These are phyloP conservation scores for Mustelus asterias DNA, from an alignment of 2,113 vertebrate genomes.

Conservation along the genomic window DNA sequence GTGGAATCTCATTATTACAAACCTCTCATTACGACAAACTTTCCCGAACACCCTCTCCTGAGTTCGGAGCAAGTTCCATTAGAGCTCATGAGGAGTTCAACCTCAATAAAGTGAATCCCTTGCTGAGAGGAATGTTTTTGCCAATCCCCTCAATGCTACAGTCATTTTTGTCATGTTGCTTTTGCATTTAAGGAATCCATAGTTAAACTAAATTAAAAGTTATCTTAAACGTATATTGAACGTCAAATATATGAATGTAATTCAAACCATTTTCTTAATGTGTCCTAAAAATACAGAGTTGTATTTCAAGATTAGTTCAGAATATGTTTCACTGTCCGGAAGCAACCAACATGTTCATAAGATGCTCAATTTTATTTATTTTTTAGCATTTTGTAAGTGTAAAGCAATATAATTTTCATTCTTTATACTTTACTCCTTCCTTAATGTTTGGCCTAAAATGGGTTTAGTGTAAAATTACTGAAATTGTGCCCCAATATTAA, in stretches of 20 bases:
- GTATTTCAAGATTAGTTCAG: not conserved
- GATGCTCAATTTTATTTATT: not conserved
- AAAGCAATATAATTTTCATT: not conserved
- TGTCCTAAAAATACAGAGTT: not conserved
- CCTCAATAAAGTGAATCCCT: not conserved
- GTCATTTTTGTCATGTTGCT: not conserved
- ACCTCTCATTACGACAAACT: not conserved
- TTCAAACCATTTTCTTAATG: not conserved
- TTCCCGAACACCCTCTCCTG: not conserved
- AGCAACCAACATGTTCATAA: not conserved
- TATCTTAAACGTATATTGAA: not conserved
- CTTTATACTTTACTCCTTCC: not conserved
- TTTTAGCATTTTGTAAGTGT: not conserved
- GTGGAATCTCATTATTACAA: constrained; percentile 29
- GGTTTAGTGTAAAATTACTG: not conserved
- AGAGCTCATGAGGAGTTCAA: not conserved
- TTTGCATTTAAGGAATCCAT: not conserved
- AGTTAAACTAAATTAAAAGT: not conserved
- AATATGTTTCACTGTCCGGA: not conserved
- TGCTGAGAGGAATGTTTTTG: not conserved
- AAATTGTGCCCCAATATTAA: not conserved
- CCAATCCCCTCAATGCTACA: not conserved
- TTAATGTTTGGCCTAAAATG: not conserved
- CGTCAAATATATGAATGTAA: not conserved
- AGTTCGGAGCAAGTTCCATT: not conserved